Percentiles rank a stretch among this genome's conserved stretches.
phyloP scores from a whole-genome alignment of 2,797 vertebrate genomes.

The Heterohyrax brucei region DNA sequence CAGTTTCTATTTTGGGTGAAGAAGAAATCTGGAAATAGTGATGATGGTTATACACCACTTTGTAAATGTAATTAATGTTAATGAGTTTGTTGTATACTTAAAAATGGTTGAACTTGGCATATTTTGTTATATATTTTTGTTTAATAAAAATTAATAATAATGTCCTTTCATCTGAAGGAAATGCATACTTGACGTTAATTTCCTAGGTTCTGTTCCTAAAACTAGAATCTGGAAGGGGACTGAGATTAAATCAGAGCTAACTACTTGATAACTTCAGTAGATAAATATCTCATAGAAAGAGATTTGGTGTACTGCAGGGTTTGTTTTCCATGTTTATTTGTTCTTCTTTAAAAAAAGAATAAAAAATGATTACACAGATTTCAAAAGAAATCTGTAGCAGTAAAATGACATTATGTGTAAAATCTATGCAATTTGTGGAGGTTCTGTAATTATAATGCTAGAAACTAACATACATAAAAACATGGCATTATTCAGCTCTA shows the following conservation, averaged over 20 bases:
- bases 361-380: neutral
- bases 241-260: neutral
- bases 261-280: neutral
- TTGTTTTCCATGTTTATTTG: conserved; percentile 1
- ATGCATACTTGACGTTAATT: neutral
- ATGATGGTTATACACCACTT: too few species aligned
- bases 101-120: too few species aligned
- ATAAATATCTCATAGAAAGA: neutral
- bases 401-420: conserved; percentile 35
- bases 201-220: neutral
- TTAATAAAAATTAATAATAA: neutral
- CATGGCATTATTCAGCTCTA: neutral
- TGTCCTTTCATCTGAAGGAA: neutral
- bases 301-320: neutral
- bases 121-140: too few species aligned
- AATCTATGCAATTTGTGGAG: conserved; percentile 23
- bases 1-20: too few species aligned
- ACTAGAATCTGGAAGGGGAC: conserved; percentile 12
- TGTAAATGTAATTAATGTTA: too few species aligned
- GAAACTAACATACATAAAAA: conserved; percentile 42
- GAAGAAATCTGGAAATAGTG: too few species aligned
- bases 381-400: neutral
- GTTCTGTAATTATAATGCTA: conserved; percentile 64
- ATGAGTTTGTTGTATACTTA: too few species aligned
- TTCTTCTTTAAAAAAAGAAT: conserved; percentile 3